Evolutionary conservation across 1,140 invertebrate species (phyloP).

Genomic region (Theocolax elegans): DNA sequence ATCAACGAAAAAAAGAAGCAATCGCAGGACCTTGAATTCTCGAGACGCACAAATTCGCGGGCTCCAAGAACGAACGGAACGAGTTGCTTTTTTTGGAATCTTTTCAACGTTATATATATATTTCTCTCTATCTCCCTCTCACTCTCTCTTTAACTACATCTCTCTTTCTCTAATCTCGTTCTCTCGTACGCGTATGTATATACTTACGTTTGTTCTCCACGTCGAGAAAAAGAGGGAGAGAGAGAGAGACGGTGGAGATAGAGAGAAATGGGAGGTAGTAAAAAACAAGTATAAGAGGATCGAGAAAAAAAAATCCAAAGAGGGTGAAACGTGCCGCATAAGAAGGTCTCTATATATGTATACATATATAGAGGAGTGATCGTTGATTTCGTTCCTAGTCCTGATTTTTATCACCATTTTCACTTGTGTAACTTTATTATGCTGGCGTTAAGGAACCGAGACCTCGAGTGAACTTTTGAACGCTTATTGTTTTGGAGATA

Average conservation of each 20-base stretch:
- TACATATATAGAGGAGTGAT: background rate
- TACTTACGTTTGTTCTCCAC: no score
- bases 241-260: background rate
- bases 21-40: slow-evolving; percentile 31
- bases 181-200: no score
- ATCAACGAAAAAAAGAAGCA: slow-evolving; percentile 5
- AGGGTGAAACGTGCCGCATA: slow-evolving; percentile 8
- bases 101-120: background rate
- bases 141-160: slow-evolving; percentile 6
- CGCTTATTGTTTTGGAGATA: no score
- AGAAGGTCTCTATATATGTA: background rate
- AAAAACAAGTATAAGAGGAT: no score
- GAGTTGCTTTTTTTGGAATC: slow-evolving; percentile 32
- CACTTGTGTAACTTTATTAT: no score
- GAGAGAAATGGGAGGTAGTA: no score
- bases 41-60: slow-evolving; percentile 14
- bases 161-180: no score
- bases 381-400: background rate
- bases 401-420: slow-evolving; percentile 4
- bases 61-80: slow-evolving; percentile 17
- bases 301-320: slow-evolving; percentile 28
- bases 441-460: no score
- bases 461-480: no score
- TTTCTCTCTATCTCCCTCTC: slow-evolving; percentile 14
- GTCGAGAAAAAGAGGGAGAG: background rate